Evolutionary conservation across 2,113 vertebrate species (phyloP).

Genomic region (Nerophis lumbriciformis): DNA sequence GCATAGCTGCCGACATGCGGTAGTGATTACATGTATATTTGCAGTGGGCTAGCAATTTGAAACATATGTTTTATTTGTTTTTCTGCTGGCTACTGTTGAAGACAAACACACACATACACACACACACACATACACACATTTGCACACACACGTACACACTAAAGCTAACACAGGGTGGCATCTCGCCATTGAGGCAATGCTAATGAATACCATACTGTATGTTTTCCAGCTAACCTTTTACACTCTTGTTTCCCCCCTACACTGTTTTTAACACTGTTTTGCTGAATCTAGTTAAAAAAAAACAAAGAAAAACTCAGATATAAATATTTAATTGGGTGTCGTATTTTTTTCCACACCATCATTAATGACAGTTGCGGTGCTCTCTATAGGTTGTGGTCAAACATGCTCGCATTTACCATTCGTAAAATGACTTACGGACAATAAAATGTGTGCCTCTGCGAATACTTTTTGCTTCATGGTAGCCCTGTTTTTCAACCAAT

Average conservation of each 20-base stretch:
- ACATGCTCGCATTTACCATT: no score
- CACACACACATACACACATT: constrained; percentile 24
- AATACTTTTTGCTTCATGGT: no score
- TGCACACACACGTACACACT: constrained; percentile 13
- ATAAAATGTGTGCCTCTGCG: no score
- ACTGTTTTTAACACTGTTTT: background rate
- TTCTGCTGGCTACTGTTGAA: constrained; percentile 62
- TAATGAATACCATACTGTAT: constrained; percentile 62
- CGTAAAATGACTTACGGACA: no score
- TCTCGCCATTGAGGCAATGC: constrained; percentile 52
- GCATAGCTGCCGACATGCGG: constrained; percentile 48
- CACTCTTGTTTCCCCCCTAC: constrained; percentile 1
- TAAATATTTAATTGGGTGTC: no score
- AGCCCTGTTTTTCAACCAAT: no score
- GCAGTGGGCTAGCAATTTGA: constrained; percentile 45
- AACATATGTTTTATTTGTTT: constrained; percentile 64
- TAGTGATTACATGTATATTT: constrained; percentile 61
- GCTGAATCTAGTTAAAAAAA: background rate
- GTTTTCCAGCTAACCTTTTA: constrained; percentile 47
- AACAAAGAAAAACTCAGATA: no score
- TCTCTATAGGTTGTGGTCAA: no score
- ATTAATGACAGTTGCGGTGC: no score
- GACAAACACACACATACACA: constrained; percentile 35
- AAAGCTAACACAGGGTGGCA: constrained; percentile 50
- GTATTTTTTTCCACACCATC: no score